Base-by-base conservation (phyloP, 2,888 invertebrate genomes). In the Dynastes tityus region DNA sequence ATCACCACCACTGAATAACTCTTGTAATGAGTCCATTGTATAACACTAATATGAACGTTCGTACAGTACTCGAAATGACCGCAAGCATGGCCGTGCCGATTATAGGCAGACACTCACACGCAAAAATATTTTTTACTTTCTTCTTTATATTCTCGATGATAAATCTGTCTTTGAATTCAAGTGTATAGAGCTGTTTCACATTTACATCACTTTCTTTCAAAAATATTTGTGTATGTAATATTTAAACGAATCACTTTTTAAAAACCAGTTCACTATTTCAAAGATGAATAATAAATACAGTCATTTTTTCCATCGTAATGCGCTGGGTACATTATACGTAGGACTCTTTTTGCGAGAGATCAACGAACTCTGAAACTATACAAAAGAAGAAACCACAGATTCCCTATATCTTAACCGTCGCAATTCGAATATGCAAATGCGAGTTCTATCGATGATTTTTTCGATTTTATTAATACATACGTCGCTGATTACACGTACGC, bases 1-100 rank as follows among this genome's bases (percentile, higher is more conserved):
- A 80, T 87, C 87, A 82, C 86, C 86, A 80, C 86, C 87, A 83
- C 85, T 87, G 84, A 89, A 89, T 83, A 89, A 85, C 82, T 89
- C 89, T 84, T 89, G 88, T 84, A 89, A 89, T 82, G 88, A 87
- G 88, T 90, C 89, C 90, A 90, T 90, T 84, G 85, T 88, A 83
- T 83, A 83, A 81, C 83, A 82, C 82, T 83, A 58, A 58, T 58
- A 84, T 83, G 78, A 81, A 83, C 82, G 84, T 81, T 81, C 82
- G 83, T 80, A 78, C 81, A 81, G 78, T 77, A 77, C 77, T 65
- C 79, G 79, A 79, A 73, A 81, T 81, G 81, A 81, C 83, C 74
- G 82, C 84, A 83, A 81, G 82, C 83, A 83, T 84, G 83, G 84
- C 83, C 82, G 81, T 80, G 81, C 82, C 83, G 82, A 81, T 81